Conservation (phyloP, 2,113 vertebrate species). For the Peromyscus maniculatus region DNA sequence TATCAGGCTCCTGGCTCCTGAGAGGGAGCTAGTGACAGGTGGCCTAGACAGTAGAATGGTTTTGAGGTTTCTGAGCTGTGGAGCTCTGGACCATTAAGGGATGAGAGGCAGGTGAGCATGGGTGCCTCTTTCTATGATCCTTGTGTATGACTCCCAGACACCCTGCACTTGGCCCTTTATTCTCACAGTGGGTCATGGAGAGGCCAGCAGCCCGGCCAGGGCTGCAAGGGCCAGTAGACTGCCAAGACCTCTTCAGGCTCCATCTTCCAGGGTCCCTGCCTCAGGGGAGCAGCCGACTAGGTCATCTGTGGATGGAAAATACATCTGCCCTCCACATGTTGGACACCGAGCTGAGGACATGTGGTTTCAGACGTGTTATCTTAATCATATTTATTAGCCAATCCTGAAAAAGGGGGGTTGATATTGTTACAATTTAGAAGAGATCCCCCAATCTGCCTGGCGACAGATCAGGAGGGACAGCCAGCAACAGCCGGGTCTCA, state of each 20-base stretch:
- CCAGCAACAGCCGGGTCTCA: constrained; percentile 71
- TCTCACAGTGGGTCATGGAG: constrained; percentile 49
- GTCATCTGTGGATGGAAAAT: constrained; percentile 86
- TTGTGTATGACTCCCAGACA: background rate
- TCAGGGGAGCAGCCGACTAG: constrained; percentile 86
- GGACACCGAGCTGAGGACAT: constrained; percentile 87
- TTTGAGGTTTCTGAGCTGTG: background rate
- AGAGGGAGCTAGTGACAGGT: background rate
- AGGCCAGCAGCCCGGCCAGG: constrained; percentile 59
- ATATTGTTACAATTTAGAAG: constrained; percentile 75
- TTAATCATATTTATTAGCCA: constrained; percentile 96
- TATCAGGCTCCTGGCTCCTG: background rate
- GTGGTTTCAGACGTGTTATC: constrained; percentile 94
- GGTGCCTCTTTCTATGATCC: background rate
- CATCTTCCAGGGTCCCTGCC: constrained; percentile 76
- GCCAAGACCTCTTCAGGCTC: constrained; percentile 22
- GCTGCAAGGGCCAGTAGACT: background rate
- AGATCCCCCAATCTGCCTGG: constrained; percentile 79
- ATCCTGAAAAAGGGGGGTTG: constrained; percentile 82
- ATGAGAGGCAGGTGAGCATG: constrained; percentile 15
- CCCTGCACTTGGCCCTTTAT: constrained; percentile 27
- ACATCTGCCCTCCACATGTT: constrained; percentile 97
- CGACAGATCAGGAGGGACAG: constrained; percentile 76
- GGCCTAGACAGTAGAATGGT: background rate
- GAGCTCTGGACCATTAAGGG: background rate